Conservation (phyloP, 2,888 invertebrate genomes). For the Cerastis leucographa region DNA sequence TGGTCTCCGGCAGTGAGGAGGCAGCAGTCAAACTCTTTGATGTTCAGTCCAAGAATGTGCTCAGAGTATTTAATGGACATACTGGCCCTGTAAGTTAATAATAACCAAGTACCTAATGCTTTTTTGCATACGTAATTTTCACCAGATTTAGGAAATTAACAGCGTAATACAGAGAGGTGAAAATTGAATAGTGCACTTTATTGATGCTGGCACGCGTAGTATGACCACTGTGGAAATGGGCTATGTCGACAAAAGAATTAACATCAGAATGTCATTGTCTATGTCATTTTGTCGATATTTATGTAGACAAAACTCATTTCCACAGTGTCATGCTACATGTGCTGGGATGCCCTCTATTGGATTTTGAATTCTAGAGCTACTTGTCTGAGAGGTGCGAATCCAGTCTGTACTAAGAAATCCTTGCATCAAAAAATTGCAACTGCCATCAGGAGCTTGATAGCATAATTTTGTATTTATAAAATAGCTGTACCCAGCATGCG, state of each 20-base stretch:
- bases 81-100: constrained; percentile 91
- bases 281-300: too few relatives aligned
- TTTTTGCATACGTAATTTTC: neutral
- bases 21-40: constrained; percentile 96
- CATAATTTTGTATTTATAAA: neutral
- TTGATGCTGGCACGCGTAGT: neutral
- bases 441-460: neutral
- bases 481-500: too few relatives aligned
- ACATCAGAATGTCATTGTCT: too few relatives aligned
- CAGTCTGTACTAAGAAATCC: neutral
- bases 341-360: neutral
- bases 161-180: neutral
- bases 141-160: neutral
- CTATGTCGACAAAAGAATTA: too few relatives aligned
- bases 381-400: neutral
- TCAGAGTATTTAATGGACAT: constrained; percentile 97
- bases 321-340: too few relatives aligned
- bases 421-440: neutral
- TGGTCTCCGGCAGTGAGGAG: constrained; percentile 98
- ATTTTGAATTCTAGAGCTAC: neutral
- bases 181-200: neutral
- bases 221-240: too few relatives aligned
- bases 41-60: constrained; percentile 94
- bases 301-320: too few relatives aligned
- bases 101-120: neutral